Conservation (phyloP, 1,140 invertebrate genomes). For the Elymnias hypermnestra region DNA sequence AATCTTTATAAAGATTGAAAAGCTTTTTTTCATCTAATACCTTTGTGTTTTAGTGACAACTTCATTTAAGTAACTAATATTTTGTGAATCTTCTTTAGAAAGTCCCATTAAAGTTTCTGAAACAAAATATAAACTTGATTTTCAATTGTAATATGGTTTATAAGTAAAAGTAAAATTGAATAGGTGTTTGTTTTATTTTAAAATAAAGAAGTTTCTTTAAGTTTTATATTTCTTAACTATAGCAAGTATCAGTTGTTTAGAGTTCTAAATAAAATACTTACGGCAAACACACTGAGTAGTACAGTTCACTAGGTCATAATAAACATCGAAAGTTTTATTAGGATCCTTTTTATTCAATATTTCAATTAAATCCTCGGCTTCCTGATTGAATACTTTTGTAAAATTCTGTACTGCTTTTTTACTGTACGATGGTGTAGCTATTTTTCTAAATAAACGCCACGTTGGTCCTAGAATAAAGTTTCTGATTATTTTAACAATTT, state of each 20-base stretch:
- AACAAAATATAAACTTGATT: slow-evolving; percentile 13
- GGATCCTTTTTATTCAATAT: slow-evolving; percentile 23
- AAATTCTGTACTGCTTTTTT: slow-evolving; percentile 39
- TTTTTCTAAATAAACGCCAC: slow-evolving; percentile 45
- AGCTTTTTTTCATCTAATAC: slow-evolving; percentile 23
- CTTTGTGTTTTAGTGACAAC: slow-evolving; percentile 36
- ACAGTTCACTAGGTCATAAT: slow-evolving; percentile 32
- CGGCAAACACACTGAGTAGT: slow-evolving; percentile 47
- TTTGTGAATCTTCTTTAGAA: slow-evolving; percentile 38
- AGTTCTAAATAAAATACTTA: slow-evolving; percentile 23
- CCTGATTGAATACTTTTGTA: slow-evolving; percentile 30
- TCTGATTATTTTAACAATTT: not conserved
- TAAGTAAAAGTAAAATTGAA: too few relatives aligned
- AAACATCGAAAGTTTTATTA: slow-evolving; percentile 32
- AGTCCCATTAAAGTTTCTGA: slow-evolving; percentile 56
- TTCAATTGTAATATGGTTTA: too few relatives aligned
- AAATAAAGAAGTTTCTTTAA: too few relatives aligned
- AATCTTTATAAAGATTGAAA: too few relatives aligned
- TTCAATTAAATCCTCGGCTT: slow-evolving; percentile 27
- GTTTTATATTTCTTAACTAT: too few relatives aligned
- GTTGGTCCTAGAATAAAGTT: slow-evolving; percentile 32
- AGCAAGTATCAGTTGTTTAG: too few relatives aligned
- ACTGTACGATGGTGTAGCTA: slow-evolving; percentile 43
- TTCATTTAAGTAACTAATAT: slow-evolving; percentile 33
- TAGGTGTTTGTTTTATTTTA: too few relatives aligned